Base-by-base conservation (phyloP, 1,140 invertebrate species). In the Fopius arisanus region DNA sequence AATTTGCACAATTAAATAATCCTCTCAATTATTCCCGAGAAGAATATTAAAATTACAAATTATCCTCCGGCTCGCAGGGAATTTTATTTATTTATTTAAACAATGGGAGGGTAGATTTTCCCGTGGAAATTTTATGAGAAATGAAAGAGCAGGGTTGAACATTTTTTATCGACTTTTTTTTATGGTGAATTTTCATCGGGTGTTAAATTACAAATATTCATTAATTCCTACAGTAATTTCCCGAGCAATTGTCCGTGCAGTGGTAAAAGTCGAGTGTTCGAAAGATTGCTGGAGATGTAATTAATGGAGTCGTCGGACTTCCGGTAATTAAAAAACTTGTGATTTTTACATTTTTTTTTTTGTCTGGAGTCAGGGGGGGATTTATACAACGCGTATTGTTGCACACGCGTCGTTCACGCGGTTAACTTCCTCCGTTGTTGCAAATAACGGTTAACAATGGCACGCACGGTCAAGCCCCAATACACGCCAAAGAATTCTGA, bases 371-470 rank as follows among this genome's bases (percentile, higher is more conserved):
- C 26, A 59, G 26, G 10, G 54, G n/a, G 3, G 54, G 26, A 59
- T 59, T 59, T 59, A 26, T 59, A 23, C 23, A 26, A 26, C 54
- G 26, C 54, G 43, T 48, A 59, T 59, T 26, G 54, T 59, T 59
- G 54, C 54, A 59, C 54, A 59, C 54, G 54, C 54, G 54, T 59
- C 54, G 54, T 59, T 59, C 54, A 59, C 54, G 54, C 54, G 54
- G 54, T 14, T 59, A 59, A 59, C 54, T 37, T 9, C 69, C 29
- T n/a, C 29, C 7, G 21, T 10, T 7, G 3, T 59, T 48, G 43
- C 14, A 16, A 62, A 71, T 71, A 71, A 71, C 70, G 70, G 70
- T 71, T 48, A 62, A 71, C 70, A 71, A 71, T 71, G 54, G 70
- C 70, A 71, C 51, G 70, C 70, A 71, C 70, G 70, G 51, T 71